Evolutionary conservation across 2,113 vertebrate species (phyloP).

Genomic region (Callaeas wilsoni): DNA sequence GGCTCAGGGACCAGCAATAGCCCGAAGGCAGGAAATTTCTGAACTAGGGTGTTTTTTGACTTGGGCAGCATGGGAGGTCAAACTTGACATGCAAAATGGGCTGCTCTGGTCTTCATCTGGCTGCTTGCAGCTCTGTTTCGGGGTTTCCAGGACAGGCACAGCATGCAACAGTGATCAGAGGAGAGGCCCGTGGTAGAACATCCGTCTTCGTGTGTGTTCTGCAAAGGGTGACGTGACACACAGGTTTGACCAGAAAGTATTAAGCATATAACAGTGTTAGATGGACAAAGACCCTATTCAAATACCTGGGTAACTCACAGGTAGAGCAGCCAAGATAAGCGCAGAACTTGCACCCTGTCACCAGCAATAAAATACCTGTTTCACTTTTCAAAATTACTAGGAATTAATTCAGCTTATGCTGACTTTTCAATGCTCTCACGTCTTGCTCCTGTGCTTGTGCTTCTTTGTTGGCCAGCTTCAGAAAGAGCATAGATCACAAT

Average conservation of each 20-base stretch:
- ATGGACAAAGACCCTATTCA: background rate
- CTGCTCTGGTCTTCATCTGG: background rate
- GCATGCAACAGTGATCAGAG: background rate
- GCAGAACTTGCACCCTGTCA: background rate
- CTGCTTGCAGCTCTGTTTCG: background rate
- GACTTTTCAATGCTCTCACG: background rate
- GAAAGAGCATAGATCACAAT: background rate
- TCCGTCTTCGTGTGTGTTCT: accelerated
- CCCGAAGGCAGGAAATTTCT: background rate
- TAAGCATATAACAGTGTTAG: background rate
- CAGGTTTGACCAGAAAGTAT: background rate
- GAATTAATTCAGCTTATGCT: background rate
- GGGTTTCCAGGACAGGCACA: background rate
- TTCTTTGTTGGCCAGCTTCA: background rate
- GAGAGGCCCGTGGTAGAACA: background rate
- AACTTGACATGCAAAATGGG: background rate
- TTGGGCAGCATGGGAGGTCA: background rate
- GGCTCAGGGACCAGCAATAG: background rate
- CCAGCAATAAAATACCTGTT: background rate
- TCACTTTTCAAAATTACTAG: background rate
- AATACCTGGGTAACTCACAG: background rate
- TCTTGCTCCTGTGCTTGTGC: background rate
- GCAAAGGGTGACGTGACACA: background rate
- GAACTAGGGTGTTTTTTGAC: background rate
- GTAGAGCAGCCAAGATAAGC: background rate